Percentiles rank a stretch among this genome's conserved stretches.
These are phyloP conservation scores for Ceraclea dissimilis DNA, from an alignment of 2,888 invertebrate genomes.

Conservation along the genomic window DNA sequence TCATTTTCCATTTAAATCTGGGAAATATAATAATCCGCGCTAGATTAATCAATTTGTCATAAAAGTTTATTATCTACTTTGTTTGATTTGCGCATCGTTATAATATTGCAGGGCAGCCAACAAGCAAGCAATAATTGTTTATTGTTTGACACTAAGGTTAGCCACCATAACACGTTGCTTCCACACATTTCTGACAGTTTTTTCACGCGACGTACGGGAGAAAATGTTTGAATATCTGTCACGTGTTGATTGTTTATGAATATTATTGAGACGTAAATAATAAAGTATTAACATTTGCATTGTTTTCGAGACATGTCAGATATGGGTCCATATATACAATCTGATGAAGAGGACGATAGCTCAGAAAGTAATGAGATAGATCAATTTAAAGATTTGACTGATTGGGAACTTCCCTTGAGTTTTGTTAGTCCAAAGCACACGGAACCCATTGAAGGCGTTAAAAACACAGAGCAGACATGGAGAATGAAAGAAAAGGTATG, in stretches of 20 bases:
- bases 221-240: conserved; percentile 22
- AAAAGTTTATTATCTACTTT: no score
- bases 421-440: conserved; percentile 60
- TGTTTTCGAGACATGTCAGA: conserved; percentile 38
- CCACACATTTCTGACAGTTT: conserved; percentile 9
- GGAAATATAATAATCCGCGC: no score
- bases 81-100: no score
- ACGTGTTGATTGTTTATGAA: conserved; percentile 24
- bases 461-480: conserved; percentile 79
- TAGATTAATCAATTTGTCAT: no score
- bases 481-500: conserved; percentile 85
- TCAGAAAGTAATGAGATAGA: conserved; percentile 29
- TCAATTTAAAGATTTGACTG: conserved; percentile 36
- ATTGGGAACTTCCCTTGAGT: conserved; percentile 63
- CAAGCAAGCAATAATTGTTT: not conserved
- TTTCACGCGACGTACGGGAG: conserved; percentile 15
- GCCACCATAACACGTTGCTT: not conserved
- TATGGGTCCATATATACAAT: conserved; percentile 46
- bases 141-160: not conserved
- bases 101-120: not conserved
- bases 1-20: no score
- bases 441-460: conserved; percentile 39
- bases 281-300: conserved; percentile 14
- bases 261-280: conserved; percentile 20
- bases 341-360: conserved; percentile 43